Evolutionary conservation across 2,888 invertebrate species (phyloP).

Genomic region (Germaria angustata): DNA sequence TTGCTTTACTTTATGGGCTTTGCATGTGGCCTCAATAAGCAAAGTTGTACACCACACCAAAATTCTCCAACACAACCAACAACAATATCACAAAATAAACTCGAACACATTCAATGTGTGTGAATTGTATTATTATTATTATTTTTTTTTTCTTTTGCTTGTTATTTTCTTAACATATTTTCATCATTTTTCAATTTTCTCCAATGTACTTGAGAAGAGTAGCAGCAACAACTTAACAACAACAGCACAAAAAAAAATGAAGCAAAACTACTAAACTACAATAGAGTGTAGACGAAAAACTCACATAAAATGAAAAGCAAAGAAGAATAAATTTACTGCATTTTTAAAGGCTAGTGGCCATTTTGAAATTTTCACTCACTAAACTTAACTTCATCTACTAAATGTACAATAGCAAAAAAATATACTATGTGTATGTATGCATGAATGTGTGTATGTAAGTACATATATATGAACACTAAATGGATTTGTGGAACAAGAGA

Average conservation of each 20-base stretch:
- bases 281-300: slow-evolving; percentile 46
- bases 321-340: slow-evolving; percentile 49
- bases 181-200: slow-evolving; percentile 67
- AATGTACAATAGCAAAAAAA: neutral
- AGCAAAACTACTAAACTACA: slow-evolving; percentile 65
- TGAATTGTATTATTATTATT: slow-evolving; percentile 10
- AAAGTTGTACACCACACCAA: slow-evolving; percentile 64
- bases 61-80: slow-evolving; percentile 38
- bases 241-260: slow-evolving; percentile 23
- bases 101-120: slow-evolving; percentile 4
- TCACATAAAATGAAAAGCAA: slow-evolving; percentile 19
- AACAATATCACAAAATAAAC: neutral
- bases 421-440: too few relatives aligned
- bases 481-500: slow-evolving; percentile 21
- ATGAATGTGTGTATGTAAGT: too few relatives aligned
- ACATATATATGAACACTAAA: neutral
- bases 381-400: slow-evolving; percentile 53
- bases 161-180: slow-evolving; percentile 59
- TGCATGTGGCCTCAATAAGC: slow-evolving; percentile 66
- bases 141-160: too few relatives aligned
- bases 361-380: slow-evolving; percentile 63
- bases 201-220: slow-evolving; percentile 65
- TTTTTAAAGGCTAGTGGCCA: slow-evolving; percentile 58
- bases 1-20: slow-evolving; percentile 52
- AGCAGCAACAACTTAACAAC: slow-evolving; percentile 40